These are phyloP conservation scores for Pampus argenteus DNA, from an alignment of 2,797 vertebrate species.

Conservation along the genomic window DNA sequence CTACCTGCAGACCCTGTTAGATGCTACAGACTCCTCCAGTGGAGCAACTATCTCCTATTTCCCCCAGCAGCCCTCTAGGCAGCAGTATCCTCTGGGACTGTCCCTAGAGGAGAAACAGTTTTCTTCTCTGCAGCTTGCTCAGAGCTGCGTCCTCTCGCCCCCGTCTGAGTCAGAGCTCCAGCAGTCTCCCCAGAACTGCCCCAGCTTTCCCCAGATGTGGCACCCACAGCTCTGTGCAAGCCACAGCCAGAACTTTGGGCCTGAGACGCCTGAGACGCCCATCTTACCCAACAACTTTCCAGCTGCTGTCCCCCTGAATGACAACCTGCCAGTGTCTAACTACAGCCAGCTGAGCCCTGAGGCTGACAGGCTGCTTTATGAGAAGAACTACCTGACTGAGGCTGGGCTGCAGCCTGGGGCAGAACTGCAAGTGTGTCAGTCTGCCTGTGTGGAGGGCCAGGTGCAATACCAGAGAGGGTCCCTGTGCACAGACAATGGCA, in stretches of 20 bases:
- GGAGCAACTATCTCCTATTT: conserved; percentile 92
- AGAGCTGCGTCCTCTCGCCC: conserved; percentile 95
- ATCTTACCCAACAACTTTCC: conserved; percentile 89
- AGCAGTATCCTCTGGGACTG: conserved; percentile 88
- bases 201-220: conserved; percentile 91
- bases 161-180: conserved; percentile 96
- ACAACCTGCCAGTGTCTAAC: conserved; percentile 88
- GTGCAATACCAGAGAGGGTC: conserved; percentile 96
- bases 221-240: conserved; percentile 83
- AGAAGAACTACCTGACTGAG: conserved; percentile 92
- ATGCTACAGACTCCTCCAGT: conserved; percentile 94
- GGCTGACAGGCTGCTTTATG: conserved; percentile 92
- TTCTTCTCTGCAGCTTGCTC: conserved; percentile 90
- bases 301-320: conserved; percentile 82
- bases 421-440: conserved; percentile 94
- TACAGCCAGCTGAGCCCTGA: conserved; percentile 91
- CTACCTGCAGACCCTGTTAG: conserved; percentile 98
- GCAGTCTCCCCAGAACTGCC: conserved; percentile 92
- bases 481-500: conserved; percentile 93
- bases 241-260: conserved; percentile 85
- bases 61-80: conserved; percentile 89
- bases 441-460: conserved; percentile 92
- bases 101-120: conserved; percentile 92
- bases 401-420: conserved; percentile 90
- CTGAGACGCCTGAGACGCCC: conserved; percentile 87